These are phyloP conservation scores for Acromyrmex charruanus DNA, from an alignment of 1,140 invertebrate species.

Conservation along the genomic window DNA sequence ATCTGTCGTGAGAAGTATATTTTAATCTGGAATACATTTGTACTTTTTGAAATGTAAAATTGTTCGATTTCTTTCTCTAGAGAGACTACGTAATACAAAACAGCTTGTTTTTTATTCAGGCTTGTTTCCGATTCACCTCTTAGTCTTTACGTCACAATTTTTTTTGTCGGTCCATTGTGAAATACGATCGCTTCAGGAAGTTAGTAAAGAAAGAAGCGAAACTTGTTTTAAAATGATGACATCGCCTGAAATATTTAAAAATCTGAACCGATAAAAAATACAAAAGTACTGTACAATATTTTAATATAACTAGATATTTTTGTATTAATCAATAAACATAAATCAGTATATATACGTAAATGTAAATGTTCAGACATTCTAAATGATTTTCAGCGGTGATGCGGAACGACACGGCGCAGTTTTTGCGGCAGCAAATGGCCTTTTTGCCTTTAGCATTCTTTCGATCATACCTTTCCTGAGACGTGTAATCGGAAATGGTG, in stretches of 20 bases:
- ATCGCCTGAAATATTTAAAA: constrained; percentile 5
- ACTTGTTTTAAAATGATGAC: neutral
- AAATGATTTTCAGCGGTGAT: neutral
- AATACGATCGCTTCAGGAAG: constrained; percentile 18
- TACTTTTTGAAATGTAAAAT: neutral
- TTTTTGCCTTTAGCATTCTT: constrained; percentile 3
- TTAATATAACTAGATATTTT: neutral
- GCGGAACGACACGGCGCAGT: neutral
- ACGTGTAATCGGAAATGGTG: constrained; percentile 4
- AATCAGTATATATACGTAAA: neutral
- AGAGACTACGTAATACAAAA: neutral
- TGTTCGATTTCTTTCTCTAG: too few relatives aligned
- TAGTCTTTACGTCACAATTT: neutral
- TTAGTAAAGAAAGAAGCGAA: neutral
- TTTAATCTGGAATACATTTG: neutral
- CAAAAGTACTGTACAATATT: too few relatives aligned
- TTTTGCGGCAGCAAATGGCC: neutral
- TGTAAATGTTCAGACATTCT: neutral
- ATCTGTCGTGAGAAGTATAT: neutral
- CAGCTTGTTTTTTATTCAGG: neutral
- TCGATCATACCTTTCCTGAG: constrained; percentile 16
- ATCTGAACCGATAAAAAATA: neutral
- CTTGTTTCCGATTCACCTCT: neutral
- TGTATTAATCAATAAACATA: neutral
- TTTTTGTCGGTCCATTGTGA: neutral